phyloP scores from a whole-genome alignment of 2,113 vertebrate species.

The Diphyllodes magnificus region DNA sequence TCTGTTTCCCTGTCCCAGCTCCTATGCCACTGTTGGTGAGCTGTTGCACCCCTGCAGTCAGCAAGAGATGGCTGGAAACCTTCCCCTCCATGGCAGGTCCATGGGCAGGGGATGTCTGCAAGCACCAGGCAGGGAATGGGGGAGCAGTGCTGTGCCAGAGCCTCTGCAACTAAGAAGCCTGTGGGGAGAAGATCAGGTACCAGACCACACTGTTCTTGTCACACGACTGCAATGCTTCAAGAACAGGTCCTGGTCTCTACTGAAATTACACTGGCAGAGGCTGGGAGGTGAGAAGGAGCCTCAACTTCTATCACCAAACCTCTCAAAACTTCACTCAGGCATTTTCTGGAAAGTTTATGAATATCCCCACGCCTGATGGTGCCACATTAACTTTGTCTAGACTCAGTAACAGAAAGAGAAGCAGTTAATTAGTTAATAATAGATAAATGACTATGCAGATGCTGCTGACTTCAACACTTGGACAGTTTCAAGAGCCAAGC shows the following conservation, averaged over 20 bases:
- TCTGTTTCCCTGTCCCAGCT: not conserved
- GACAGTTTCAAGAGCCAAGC: not conserved
- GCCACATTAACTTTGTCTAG: not conserved
- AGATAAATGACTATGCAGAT: not conserved
- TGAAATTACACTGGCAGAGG: not conserved
- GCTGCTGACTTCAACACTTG: not conserved
- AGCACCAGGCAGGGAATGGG: not conserved
- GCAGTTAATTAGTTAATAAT: not conserved
- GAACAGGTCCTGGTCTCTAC: not conserved
- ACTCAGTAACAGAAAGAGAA: not conserved
- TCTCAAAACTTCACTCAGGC: not conserved
- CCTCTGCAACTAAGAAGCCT: not conserved
- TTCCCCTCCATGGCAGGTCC: not conserved
- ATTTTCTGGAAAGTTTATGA: not conserved
- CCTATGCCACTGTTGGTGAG: not conserved
- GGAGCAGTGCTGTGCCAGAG: not conserved
- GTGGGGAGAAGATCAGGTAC: not conserved
- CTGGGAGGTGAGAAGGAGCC: not conserved
- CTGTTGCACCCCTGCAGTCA: not conserved
- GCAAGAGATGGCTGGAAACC: not conserved
- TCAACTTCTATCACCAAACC: not conserved
- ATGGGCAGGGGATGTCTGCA: not conserved
- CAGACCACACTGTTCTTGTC: not conserved
- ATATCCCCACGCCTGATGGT: not conserved
- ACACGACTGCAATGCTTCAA: rapidly evolving